These are phyloP conservation scores for Microplitis mediator DNA, from an alignment of 1,140 invertebrate species.

Conservation along the genomic window DNA sequence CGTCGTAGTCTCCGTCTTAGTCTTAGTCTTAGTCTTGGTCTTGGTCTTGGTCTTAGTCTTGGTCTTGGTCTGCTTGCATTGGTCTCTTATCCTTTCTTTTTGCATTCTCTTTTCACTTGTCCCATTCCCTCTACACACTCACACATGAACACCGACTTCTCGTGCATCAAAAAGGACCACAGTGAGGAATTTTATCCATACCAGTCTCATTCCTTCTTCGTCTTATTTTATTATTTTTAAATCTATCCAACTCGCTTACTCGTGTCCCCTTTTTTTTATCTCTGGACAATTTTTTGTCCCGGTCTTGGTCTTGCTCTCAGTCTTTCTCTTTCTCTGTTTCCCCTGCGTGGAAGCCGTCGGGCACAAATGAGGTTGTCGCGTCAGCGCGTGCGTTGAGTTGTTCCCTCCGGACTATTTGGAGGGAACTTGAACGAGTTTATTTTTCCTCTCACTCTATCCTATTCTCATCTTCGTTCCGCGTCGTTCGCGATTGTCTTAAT, in stretches of 20 bases:
- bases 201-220: neutral
- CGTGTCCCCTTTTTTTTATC: no score
- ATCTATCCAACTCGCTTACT: no score
- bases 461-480: neutral
- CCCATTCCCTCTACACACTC: neutral
- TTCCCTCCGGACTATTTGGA: conserved; percentile 34
- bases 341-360: conserved; percentile 46
- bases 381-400: conserved; percentile 49
- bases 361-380: conserved; percentile 62
- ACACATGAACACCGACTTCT: neutral
- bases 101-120: conserved; percentile 1
- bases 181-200: neutral
- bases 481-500: neutral
- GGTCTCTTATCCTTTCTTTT: conserved; percentile 23
- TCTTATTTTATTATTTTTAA: neutral
- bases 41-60: no score
- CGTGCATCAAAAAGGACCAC: conserved; percentile 25
- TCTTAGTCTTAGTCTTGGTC: neutral
- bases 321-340: conserved; percentile 1
- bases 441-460: conserved; percentile 28
- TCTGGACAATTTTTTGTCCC: neutral
- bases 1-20: no score
- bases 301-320: neutral
- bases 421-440: conserved; percentile 48
- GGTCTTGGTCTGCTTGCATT: conserved; percentile 10